A percentile compares a stretch with the other conserved stretches of the same genome.
These are phyloP conservation scores for Sphaerodactylus townsendi DNA, from an alignment of 2,113 vertebrate species.

Conservation along the genomic window DNA sequence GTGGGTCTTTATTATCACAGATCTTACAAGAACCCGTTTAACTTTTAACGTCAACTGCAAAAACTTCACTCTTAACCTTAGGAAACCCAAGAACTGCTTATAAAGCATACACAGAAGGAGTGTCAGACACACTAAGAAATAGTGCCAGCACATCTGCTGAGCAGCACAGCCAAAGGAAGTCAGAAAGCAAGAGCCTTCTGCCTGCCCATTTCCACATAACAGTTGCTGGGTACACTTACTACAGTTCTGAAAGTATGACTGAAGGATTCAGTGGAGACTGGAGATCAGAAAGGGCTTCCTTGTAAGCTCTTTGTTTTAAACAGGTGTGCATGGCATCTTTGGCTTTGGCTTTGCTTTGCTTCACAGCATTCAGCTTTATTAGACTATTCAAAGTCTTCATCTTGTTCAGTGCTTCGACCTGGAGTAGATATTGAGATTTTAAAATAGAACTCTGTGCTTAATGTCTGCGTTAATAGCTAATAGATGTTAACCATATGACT, in stretches of 20 bases:
- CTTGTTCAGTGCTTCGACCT: constrained; percentile 97
- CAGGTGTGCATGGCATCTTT: constrained; percentile 95
- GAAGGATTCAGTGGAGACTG: constrained; percentile 93
- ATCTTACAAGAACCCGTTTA: background rate
- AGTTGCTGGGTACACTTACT: constrained; percentile 78
- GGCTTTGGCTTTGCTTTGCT: constrained; percentile 88
- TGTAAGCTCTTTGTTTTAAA: constrained; percentile 91
- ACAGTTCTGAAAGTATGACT: constrained; percentile 90
- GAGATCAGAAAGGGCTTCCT: constrained; percentile 91
- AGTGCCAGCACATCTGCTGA: background rate
- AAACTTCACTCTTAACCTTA: constrained; percentile 2
- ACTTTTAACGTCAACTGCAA: background rate
- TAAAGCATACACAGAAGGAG: background rate
- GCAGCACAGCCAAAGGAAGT: constrained; percentile 35
- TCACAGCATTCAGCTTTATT: constrained; percentile 93
- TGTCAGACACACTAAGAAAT: background rate
- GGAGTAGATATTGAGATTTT: constrained; percentile 54
- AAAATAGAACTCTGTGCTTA: background rate
- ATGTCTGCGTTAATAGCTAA: background rate
- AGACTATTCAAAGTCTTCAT: constrained; percentile 94
- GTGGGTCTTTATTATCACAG: background rate
- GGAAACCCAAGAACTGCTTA: background rate
- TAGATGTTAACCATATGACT: background rate
- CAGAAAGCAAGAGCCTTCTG: background rate
- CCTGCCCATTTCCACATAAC: background rate